phyloP scores from a whole-genome alignment of 2,888 invertebrate species.

The Adelphocoris suturalis region DNA sequence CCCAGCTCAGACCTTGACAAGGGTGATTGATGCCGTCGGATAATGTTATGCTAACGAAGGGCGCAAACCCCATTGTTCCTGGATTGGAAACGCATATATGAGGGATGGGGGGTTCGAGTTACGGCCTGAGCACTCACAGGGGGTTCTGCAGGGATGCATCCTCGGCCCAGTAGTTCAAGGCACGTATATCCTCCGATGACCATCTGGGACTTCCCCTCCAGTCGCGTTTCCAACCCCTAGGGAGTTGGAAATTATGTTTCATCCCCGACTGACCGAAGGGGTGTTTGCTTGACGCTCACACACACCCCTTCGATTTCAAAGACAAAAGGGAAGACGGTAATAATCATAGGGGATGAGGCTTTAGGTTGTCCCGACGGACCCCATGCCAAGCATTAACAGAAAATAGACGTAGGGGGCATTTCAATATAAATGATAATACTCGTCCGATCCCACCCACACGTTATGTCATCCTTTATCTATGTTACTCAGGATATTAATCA shows the following conservation, averaged over 20 bases:
- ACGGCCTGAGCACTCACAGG: not conserved
- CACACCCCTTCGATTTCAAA: not conserved
- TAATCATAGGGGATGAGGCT: constrained; percentile 14
- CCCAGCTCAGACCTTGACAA: not conserved
- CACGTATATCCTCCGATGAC: constrained; percentile 5
- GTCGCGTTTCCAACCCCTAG: not conserved
- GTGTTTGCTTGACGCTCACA: not conserved
- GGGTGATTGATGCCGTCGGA: constrained; percentile 8
- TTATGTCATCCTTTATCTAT: not conserved
- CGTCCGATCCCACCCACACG: not conserved
- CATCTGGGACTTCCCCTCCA: not conserved
- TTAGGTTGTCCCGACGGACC: not conserved
- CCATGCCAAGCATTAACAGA: not conserved
- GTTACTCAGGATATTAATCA: not conserved
- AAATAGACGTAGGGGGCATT: not conserved
- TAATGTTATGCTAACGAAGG: constrained; percentile 39
- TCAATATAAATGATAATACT: constrained; percentile 4
- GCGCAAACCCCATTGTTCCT: not conserved
- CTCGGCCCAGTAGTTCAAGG: not conserved
- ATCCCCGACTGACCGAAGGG: not conserved
- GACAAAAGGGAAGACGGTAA: constrained; percentile 33
- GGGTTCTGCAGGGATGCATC: not conserved
- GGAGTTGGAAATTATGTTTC: constrained; percentile 18
- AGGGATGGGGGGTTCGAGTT: not conserved
- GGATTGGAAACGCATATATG: not conserved